Evolutionary conservation across 92 coral and sea anemone genomes (phyloP).

Genomic region (Actinostola sp.): DNA sequence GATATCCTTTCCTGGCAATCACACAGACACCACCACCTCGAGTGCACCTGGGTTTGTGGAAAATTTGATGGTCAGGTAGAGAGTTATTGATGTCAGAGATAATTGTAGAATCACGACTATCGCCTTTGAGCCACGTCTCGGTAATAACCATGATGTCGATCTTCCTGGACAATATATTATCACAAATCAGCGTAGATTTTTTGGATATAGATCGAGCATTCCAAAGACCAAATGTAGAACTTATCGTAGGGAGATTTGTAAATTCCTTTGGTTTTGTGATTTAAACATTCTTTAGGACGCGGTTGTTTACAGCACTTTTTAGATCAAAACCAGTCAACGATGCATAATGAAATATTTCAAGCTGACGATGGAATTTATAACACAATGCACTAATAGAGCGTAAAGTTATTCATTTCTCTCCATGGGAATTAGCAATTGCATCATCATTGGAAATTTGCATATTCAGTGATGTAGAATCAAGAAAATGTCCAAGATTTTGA

Average conservation of each 20-base stretch:
- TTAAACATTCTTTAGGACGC: too few relatives aligned
- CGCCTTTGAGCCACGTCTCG: slow-evolving; percentile 34
- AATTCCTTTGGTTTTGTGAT: too few relatives aligned
- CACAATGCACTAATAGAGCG: too few relatives aligned
- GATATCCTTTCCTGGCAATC: slow-evolving; percentile 27
- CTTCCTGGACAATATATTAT: slow-evolving; percentile 12
- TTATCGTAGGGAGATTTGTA: not conserved
- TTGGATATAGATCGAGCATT: slow-evolving; percentile 29
- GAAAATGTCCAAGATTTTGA: not conserved
- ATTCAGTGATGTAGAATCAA: not conserved
- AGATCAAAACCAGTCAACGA: too few relatives aligned
- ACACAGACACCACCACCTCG: slow-evolving; percentile 33
- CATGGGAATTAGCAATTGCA: not conserved
- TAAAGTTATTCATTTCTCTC: too few relatives aligned
- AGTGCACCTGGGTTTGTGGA: slow-evolving; percentile 11
- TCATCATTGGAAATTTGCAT: not conserved
- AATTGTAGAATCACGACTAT: slow-evolving; percentile 13
- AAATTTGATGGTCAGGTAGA: slow-evolving; percentile 9
- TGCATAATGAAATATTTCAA: too few relatives aligned
- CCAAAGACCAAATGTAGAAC: slow-evolving; percentile 14
- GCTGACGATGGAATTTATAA: too few relatives aligned
- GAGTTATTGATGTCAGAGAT: slow-evolving; percentile 16
- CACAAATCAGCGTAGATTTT: slow-evolving; percentile 13
- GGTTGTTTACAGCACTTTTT: too few relatives aligned
- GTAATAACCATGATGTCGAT: slow-evolving; percentile 29